These are phyloP conservation scores for Macrotrachela quadricornifera DNA, from an alignment of 1,140 invertebrate species.

Conservation along the genomic window DNA sequence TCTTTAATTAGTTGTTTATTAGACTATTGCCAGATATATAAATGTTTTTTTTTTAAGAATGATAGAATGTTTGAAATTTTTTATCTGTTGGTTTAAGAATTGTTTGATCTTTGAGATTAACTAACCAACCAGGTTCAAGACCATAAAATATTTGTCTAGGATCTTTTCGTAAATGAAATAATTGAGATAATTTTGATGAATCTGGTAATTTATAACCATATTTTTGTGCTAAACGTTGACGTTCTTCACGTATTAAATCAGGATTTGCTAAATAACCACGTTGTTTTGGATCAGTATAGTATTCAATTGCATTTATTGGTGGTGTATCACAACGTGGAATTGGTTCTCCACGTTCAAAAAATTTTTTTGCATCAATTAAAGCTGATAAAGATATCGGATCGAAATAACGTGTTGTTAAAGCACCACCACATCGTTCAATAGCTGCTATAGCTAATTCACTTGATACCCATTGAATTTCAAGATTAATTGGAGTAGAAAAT, in stretches of 20 bases:
- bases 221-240: constrained; percentile 60
- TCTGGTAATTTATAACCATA: constrained; percentile 67
- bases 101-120: constrained; percentile 64
- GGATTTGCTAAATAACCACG: constrained; percentile 85
- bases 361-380: constrained; percentile 45
- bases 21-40: no score
- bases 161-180: constrained; percentile 43
- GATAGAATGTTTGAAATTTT: constrained; percentile 46
- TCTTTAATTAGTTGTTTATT: no score
- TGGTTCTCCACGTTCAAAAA: constrained; percentile 58
- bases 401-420: constrained; percentile 81
- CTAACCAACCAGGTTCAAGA: constrained; percentile 75
- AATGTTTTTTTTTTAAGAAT: not conserved
- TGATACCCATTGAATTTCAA: constrained; percentile 82
- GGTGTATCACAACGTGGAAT: constrained; percentile 76
- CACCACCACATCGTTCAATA: constrained; percentile 74
- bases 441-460: constrained; percentile 77
- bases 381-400: constrained; percentile 52
- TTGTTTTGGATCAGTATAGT: constrained; percentile 58
- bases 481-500: constrained; percentile 72
- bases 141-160: constrained; percentile 81
- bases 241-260: constrained; percentile 55
- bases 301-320: constrained; percentile 56
- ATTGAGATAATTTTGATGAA: constrained; percentile 32
- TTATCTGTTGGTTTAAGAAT: constrained; percentile 64